Percentiles rank a stretch among this genome's conserved stretches.
These are phyloP conservation scores for Ardeotis arabs DNA, from an alignment of 2,113 vertebrate genomes.

Conservation along the genomic window DNA sequence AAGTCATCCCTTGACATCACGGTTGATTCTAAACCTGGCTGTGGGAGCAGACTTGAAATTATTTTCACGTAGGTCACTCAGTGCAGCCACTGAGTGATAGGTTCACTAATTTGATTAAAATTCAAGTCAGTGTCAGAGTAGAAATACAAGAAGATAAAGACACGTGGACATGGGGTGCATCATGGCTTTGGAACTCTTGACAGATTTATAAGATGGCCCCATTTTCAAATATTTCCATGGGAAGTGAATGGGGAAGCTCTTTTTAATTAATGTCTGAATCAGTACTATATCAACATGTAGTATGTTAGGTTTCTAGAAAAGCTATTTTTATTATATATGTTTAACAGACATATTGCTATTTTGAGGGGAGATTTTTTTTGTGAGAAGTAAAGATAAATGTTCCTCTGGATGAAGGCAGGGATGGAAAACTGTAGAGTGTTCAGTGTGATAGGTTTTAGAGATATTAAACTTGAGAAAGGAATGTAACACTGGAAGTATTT, in stretches of 20 bases:
- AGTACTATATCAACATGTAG: not conserved
- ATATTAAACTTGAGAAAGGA: not conserved
- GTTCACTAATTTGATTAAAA: not conserved
- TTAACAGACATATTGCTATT: not conserved
- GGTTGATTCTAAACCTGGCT: not conserved
- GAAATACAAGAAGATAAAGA: not conserved
- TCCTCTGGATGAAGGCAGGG: not conserved
- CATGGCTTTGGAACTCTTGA: not conserved
- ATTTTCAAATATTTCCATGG: not conserved
- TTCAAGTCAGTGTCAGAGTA: not conserved
- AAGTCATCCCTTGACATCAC: not conserved
- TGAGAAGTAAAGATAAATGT: not conserved
- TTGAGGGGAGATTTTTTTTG: not conserved
- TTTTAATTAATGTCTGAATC: not conserved
- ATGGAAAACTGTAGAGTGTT: not conserved
- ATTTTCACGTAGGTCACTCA: not conserved
- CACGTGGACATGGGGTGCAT: not conserved
- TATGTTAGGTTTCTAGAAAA: not conserved
- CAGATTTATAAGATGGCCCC: not conserved
- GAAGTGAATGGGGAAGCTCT: not conserved
- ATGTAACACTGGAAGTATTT: not conserved
- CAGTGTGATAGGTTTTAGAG: not conserved
- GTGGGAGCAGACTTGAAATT: not conserved
- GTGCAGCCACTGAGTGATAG: not conserved
- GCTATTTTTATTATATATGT: not conserved